phyloP scores from a whole-genome alignment of 2,888 invertebrate species.

The Urechis unicinctus region DNA sequence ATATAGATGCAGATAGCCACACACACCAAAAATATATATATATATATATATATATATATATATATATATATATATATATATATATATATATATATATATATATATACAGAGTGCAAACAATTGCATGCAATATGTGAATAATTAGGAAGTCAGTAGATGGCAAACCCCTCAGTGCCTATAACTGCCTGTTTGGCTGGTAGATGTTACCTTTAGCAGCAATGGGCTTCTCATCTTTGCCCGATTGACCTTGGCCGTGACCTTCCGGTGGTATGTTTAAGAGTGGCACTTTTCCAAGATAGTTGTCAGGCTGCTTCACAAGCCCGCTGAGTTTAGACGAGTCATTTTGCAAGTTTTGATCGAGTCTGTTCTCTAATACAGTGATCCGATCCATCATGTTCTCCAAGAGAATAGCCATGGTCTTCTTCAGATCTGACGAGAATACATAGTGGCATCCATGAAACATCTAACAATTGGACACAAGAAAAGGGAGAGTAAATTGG shows the following conservation, averaged over 20 bases:
- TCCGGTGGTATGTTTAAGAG: too few relatives aligned
- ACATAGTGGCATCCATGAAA: neutral
- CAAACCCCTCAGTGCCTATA: too few relatives aligned
- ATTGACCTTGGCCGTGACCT: too few relatives aligned
- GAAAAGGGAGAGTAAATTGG: neutral
- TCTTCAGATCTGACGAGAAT: constrained; percentile 41
- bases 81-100: constrained; percentile 1
- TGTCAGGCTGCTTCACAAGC: neutral
- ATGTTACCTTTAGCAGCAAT: constrained; percentile 5
- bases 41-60: neutral
- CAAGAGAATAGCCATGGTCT: constrained; percentile 46
- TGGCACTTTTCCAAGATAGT: neutral
- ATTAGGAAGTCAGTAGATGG: too few relatives aligned
- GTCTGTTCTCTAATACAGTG: constrained; percentile 28
- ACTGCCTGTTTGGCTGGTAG: too few relatives aligned
- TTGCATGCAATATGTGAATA: too few relatives aligned
- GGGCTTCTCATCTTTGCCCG: constrained; percentile 2
- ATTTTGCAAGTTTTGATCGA: constrained; percentile 2
- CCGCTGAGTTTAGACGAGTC: neutral
- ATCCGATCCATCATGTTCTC: constrained; percentile 41
- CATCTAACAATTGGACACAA: neutral
- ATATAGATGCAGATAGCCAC: neutral
- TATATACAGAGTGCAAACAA: too few relatives aligned
- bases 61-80: constrained; percentile 1
- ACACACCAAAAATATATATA: too few relatives aligned